phyloP scores from a whole-genome alignment of 2,797 vertebrate species.

The Mareca strepera region DNA sequence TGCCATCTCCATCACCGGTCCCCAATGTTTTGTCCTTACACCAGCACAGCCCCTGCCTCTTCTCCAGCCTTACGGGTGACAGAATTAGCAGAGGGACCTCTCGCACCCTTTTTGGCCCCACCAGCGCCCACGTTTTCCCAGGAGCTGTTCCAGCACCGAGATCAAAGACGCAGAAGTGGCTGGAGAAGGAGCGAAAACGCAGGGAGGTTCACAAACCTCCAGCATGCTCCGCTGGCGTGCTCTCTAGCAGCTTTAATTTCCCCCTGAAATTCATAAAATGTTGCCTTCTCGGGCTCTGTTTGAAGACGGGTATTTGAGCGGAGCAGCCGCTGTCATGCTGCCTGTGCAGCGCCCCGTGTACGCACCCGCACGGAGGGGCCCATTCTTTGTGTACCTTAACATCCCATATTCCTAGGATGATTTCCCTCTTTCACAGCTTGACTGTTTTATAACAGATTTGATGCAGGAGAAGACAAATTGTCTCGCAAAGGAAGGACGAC shows the following conservation, averaged over 20 bases:
- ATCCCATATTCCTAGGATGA: conserved; percentile 67
- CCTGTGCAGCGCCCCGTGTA: background rate
- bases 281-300: background rate
- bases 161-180: background rate
- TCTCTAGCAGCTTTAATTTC: background rate
- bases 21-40: background rate
- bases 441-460: conserved; percentile 80
- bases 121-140: fast-evolving
- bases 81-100: background rate
- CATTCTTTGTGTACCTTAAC: conserved; percentile 53
- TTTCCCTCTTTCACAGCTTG: conserved; percentile 79
- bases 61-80: background rate
- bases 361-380: background rate
- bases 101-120: background rate
- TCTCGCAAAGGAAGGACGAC: conserved; percentile 71
- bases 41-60: background rate
- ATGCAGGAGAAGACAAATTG: conserved; percentile 80
- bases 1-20: background rate
- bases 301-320: background rate
- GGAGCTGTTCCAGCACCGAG: background rate
- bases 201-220: background rate
- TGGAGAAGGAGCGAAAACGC: background rate
- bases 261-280: background rate
- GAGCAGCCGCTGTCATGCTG: conserved; percentile 1
- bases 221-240: fast-evolving